Base-by-base conservation (phyloP, 2,888 invertebrate genomes). In the Mesorhabditis sp. region DNA sequence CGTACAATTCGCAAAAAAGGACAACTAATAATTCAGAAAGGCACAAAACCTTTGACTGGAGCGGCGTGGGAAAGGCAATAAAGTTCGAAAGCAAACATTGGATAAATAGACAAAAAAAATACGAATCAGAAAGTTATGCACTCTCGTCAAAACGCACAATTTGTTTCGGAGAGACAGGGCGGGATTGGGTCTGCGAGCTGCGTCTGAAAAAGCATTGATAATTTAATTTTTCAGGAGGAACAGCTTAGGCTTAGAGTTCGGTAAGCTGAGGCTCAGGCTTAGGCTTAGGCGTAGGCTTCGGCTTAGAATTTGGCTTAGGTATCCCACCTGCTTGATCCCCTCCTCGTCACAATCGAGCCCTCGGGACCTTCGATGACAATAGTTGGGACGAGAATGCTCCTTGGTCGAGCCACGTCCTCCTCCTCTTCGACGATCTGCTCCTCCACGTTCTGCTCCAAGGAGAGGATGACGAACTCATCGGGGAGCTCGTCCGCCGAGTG, bases 331-430 rank as follows among this genome's bases (percentile, higher is more conserved):
- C 58, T 50, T 50, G 58, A 50, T 50, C 58, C 58, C 58, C 58
- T 50, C 58, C 58, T 50, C n/a, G 58, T 50, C 10, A 50, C 10
- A 50, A 13, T 13, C 7, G 7, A 50, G 7, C 58, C 58, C n/a
- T 50, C 71, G 5, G 77, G 77, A 1, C 72, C 76, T 13, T 74
- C 73, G 65, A 77, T 68, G 13, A 77, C 70, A 64, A 77, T 77
- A 1, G 75, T 75, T 0, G 77, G 77, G 28, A 77, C 70, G 1
- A 67, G 65, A 3, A 75, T 64, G 28, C 58, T 50, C n/a, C n/a
- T 50, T 50, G 58, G 58, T 50, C 58, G 1, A 13, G 58, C 58
- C 58, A 50, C 58, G 7, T 50, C n/a, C n/a, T 50, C 10, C n/a
- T 10, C 58, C n/a, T 1, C 58, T 2, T 10, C 7, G 7, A n/a